Conservation (phyloP, 2,797 vertebrate species). For the Megalops cyprinoides region DNA sequence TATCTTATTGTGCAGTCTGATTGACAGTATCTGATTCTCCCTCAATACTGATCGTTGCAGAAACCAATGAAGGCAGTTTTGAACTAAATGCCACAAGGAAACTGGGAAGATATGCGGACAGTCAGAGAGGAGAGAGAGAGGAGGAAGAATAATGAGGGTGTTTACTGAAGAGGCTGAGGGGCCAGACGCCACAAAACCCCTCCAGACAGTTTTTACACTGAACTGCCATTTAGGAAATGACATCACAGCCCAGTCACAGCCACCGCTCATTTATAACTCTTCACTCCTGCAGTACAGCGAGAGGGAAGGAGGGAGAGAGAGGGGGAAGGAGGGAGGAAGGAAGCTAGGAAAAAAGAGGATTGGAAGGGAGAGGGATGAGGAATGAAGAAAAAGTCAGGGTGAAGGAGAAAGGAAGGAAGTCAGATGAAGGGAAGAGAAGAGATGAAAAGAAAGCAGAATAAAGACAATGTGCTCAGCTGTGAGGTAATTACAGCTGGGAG, state of each 20-base stretch:
- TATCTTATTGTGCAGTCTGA: too few species aligned
- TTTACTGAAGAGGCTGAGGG: conserved; percentile 46
- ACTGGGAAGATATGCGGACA: conserved; percentile 47
- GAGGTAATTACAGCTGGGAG: conserved; percentile 74
- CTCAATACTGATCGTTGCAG: too few species aligned
- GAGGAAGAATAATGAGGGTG: conserved; percentile 39
- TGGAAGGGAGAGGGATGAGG: not conserved
- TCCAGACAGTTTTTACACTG: conserved; percentile 41
- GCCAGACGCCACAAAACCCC: conserved; percentile 29
- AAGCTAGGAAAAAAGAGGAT: conserved; percentile 46
- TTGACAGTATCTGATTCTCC: too few species aligned
- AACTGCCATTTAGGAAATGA: conserved; percentile 49
- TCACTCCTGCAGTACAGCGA: conserved; percentile 14
- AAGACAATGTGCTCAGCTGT: conserved; percentile 78
- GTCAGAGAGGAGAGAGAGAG: conserved; percentile 7
- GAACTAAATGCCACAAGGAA: too few species aligned
- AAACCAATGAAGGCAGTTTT: too few species aligned
- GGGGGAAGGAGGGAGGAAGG: conserved; percentile 20
- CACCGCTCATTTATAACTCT: conserved; percentile 34
- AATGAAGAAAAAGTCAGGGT: conserved; percentile 18
- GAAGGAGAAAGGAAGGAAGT: conserved; percentile 29
- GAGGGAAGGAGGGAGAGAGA: not conserved
- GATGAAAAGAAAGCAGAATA: conserved; percentile 69
- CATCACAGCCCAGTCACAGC: conserved; percentile 30
- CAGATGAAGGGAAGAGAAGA: conserved; percentile 46